Conservation (phyloP, 2,797 vertebrate genomes). For the Hippopotamyrus pictus region DNA sequence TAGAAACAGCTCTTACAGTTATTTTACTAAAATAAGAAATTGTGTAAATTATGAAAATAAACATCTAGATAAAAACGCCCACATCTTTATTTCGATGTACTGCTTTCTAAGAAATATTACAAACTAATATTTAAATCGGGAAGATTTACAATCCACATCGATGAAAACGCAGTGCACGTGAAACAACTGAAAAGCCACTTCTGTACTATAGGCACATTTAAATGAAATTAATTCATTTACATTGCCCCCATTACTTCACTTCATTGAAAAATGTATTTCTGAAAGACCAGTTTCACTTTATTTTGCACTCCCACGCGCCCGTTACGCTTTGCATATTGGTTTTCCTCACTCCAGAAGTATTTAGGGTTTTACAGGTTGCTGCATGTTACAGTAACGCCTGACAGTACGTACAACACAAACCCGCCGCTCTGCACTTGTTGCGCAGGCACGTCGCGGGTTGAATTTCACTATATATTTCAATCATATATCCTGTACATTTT, state of each 20-base stretch:
- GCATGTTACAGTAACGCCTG: slow-evolving; percentile 1
- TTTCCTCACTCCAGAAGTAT: not conserved
- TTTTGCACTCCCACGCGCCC: not conserved
- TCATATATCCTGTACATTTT: not conserved
- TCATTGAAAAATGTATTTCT: not conserved
- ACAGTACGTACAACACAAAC: not conserved
- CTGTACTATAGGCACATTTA: not conserved
- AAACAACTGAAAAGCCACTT: not conserved
- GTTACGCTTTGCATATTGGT: not conserved
- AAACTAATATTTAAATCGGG: not conserved
- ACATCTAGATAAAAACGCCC: not conserved
- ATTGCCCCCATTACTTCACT: not conserved
- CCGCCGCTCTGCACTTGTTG: not conserved
- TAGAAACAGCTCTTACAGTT: not conserved
- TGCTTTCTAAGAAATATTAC: not conserved
- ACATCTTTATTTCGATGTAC: not conserved
- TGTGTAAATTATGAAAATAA: not conserved
- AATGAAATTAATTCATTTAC: not conserved
- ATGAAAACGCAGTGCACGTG: not conserved
- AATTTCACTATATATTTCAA: not conserved
- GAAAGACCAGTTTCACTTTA: not conserved
- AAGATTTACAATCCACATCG: not conserved
- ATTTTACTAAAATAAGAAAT: not conserved
- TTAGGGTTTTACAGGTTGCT: not conserved
- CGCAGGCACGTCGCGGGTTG: not conserved